Evolutionary conservation across 2,113 vertebrate genomes (phyloP), one percentile per base, ranked within the genome.

Genomic region (Monopterus albus): DNA sequence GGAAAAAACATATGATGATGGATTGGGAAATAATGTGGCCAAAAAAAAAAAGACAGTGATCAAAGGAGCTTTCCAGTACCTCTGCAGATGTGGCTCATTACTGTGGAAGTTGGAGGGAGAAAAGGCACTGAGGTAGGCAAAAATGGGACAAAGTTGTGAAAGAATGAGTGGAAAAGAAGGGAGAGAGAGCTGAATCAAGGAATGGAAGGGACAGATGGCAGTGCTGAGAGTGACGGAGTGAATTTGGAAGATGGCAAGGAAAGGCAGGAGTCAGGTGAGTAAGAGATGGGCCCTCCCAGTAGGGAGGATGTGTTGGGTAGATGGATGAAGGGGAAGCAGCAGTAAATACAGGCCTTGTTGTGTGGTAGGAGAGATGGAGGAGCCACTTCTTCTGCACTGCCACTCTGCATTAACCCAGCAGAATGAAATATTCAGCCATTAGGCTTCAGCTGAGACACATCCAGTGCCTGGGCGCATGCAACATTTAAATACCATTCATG

Each of bases 401-500:
- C 83, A 76, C 75, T 80, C 79, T 45, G 83, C 79, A 85, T 88
- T 86, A 86, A 86, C 81, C 75, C 79, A 11, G 75, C 64, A 74
- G 81, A 88, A 89, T 89, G 78, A 87, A 85, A 87, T 87, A 89
- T 88, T 88, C 82, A 79, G 65, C 82, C 76, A 84, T 80, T 74
- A 75, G 72, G 50, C 71, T 75, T 81, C 72, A 31, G 74, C 89
- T 89, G 84, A 87, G 88, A 86, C 68, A 14, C 81, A 84, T 82
- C 60, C 77, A 79, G 59, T 26, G 49, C 86, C 79, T 14, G 11
- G 45, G 28, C 74, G 90, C 91, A 89, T 92, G 74, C 88, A 91
- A 81, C 85, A 89, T 91, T 92, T 65, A 91, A 70, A 46, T 75
- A 45, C 52, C 45, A 72, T 63, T 89, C 90, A 89, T 91, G 79